Conservation (phyloP, 2,888 invertebrate species). For the Cerastoderma edule region DNA sequence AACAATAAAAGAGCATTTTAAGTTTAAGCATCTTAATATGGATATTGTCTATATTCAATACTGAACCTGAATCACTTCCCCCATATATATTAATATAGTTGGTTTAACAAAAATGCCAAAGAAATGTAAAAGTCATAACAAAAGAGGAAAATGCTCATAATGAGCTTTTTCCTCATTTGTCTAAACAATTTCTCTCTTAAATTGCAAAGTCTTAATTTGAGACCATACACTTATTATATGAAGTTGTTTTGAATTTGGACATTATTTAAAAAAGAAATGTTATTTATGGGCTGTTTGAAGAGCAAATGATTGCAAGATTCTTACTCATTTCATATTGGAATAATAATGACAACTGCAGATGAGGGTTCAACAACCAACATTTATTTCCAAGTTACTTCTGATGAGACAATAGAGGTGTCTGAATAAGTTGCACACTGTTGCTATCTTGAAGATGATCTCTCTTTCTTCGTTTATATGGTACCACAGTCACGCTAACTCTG, state of each 20-base stretch:
- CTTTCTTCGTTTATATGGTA: slow-evolving; percentile 29
- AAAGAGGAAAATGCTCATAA: slow-evolving; percentile 15
- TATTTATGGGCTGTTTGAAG: neutral
- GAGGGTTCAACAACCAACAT: neutral
- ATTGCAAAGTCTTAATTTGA: neutral
- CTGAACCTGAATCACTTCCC: neutral
- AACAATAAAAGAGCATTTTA: too few relatives aligned
- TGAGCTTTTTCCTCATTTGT: slow-evolving; percentile 14
- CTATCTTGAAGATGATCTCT: neutral
- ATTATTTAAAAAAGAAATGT: too few relatives aligned
- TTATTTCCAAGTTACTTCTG: neutral
- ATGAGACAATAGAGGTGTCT: slow-evolving; percentile 20
- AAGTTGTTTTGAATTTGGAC: too few relatives aligned
- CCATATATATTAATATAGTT: neutral
- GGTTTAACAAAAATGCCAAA: neutral
- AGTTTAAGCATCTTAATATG: too few relatives aligned
- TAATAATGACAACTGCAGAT: neutral
- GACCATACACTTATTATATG: too few relatives aligned
- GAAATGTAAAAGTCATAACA: neutral
- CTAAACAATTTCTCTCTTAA: neutral
- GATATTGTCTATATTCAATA: neutral
- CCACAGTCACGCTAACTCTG: neutral
- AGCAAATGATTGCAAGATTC: neutral
- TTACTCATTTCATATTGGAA: neutral
- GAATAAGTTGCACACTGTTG: slow-evolving; percentile 5